Evolutionary conservation across 2,888 invertebrate genomes (phyloP).

Genomic region (Amblyjoppa proteus): DNA sequence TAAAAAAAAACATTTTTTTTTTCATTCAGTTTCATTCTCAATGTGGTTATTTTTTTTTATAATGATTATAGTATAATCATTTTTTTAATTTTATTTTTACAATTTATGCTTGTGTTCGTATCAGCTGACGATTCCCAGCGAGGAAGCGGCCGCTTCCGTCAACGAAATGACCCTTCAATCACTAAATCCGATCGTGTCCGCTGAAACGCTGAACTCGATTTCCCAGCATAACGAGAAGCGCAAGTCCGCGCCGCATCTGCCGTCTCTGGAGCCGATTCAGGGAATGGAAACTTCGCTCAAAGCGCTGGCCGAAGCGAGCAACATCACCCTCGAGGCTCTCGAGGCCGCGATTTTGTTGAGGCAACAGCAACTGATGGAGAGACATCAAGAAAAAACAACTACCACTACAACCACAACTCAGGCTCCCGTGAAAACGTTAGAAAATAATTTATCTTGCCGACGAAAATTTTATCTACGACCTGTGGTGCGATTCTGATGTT

Average conservation of each 20-base stretch:
- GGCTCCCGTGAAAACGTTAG: constrained; percentile 79
- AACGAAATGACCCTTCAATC: constrained; percentile 81
- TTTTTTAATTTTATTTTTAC: not conserved
- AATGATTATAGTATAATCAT: not conserved
- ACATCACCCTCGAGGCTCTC: constrained; percentile 92
- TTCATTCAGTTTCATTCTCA: not conserved
- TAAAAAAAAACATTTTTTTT: not conserved
- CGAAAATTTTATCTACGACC: not conserved
- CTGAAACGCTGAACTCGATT: constrained; percentile 68
- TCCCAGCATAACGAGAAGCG: constrained; percentile 76
- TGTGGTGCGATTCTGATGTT: not conserved
- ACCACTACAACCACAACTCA: constrained; percentile 85
- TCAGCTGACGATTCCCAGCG: constrained; percentile 80
- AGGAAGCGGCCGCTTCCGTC: constrained; percentile 79
- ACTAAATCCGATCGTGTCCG: constrained; percentile 75
- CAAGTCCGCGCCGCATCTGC: constrained; percentile 72
- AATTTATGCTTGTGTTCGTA: constrained; percentile 21
- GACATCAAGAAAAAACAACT: constrained; percentile 86
- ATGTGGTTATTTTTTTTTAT: not conserved
- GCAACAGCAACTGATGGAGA: constrained; percentile 89
- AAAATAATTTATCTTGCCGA: not conserved
- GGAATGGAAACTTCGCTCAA: constrained; percentile 86
- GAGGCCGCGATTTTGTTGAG: constrained; percentile 91
- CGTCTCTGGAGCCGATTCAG: constrained; percentile 79
- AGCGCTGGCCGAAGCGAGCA: constrained; percentile 89